Percentiles rank a stretch among this genome's conserved stretches.
phyloP scores from a whole-genome alignment of 2,113 vertebrate species.

The Seriola quinqueradiata region DNA sequence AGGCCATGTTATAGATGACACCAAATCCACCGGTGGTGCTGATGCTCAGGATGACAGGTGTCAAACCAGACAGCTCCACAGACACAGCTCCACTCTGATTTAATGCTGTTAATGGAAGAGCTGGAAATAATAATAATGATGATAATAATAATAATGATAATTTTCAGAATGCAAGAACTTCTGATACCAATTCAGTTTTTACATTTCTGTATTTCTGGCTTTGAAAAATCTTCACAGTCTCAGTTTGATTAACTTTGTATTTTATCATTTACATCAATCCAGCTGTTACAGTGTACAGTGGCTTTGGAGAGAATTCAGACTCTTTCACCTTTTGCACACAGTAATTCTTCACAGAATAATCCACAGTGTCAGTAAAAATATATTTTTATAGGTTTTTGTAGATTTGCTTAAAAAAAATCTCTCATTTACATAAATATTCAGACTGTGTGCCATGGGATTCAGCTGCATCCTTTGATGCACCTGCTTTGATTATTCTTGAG shows the following conservation, averaged over 20 bases:
- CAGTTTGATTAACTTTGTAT: neutral
- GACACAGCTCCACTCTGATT: neutral
- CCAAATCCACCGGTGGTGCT: conserved; percentile 57
- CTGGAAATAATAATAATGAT: neutral
- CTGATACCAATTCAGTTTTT: neutral
- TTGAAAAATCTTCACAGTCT: neutral
- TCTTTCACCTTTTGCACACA: neutral
- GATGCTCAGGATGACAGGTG: conserved; percentile 80
- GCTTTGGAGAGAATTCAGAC: neutral
- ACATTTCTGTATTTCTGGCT: neutral
- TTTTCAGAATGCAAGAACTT: neutral
- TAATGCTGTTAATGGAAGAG: neutral
- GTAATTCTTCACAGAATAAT: neutral
- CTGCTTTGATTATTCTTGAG: conserved; percentile 1
- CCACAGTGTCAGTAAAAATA: neutral
- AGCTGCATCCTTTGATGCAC: conserved; percentile 4
- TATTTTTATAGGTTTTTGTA: neutral
- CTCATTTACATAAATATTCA: conserved; percentile 2
- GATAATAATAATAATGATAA: no score
- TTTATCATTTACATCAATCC: neutral
- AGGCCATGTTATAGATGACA: conserved; percentile 77
- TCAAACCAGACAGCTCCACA: conserved; percentile 56
- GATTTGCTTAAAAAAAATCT: neutral
- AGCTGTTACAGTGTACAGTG: neutral
- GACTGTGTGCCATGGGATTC: neutral